Evolutionary conservation across 1,140 invertebrate species (phyloP).

Genomic region (Calosoma granatense): DNA sequence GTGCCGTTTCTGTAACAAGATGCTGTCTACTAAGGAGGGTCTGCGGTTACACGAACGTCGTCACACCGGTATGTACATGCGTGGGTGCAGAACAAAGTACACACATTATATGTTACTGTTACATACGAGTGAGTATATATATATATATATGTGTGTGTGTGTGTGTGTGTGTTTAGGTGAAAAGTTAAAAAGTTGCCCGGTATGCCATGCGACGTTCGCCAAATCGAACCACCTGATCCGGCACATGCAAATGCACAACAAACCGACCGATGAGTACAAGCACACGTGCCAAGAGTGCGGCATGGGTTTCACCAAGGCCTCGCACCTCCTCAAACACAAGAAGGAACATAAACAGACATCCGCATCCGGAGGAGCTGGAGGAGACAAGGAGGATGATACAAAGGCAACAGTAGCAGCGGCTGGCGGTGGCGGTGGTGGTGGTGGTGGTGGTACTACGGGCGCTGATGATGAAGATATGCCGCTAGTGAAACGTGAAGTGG

Average conservation of each 20-base stretch:
- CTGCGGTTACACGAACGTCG: conserved; percentile 28
- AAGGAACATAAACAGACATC: conserved; percentile 16
- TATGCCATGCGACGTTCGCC: conserved; percentile 27
- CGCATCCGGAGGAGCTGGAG: neutral
- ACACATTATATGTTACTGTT: neutral
- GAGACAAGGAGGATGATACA: neutral
- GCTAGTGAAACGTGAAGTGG: conserved; percentile 2
- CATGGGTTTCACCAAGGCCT: conserved; percentile 18
- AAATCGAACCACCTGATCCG: conserved; percentile 25
- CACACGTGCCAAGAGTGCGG: conserved; percentile 24
- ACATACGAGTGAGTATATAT: neutral
- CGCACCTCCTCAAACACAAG: conserved; percentile 21
- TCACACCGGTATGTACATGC: conserved; percentile 18
- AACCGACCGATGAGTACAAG: conserved; percentile 16
- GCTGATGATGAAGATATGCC: neutral
- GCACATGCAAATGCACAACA: conserved; percentile 24
- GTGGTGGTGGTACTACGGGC: neutral
- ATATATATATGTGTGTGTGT: no score
- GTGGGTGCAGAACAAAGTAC: neutral
- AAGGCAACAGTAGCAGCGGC: neutral
- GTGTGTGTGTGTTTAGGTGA: conserved; percentile 20
- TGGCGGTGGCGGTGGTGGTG: neutral
- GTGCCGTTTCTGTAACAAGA: conserved; percentile 26
- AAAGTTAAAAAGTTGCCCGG: conserved; percentile 22
- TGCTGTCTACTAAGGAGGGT: conserved; percentile 24